Conservation (phyloP, 1,140 invertebrate species). For the Portunus trituberculatus region DNA sequence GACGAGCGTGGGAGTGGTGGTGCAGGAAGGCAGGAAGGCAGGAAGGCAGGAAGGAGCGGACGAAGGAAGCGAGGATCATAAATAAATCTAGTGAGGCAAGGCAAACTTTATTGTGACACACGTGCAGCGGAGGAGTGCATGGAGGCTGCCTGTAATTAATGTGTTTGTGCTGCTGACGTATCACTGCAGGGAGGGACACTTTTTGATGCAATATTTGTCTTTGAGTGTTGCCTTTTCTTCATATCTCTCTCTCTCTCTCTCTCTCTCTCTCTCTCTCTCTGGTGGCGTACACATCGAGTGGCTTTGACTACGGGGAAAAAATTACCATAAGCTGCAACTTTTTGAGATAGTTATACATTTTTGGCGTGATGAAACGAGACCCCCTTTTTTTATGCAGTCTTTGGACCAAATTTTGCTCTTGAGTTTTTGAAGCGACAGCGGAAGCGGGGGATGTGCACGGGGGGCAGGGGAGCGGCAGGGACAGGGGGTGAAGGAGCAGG, state of each 20-base stretch:
- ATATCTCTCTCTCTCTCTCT: slow-evolving; percentile 58
- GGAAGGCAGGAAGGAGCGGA: no score
- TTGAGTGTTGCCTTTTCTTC: background rate
- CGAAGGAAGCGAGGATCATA: no score
- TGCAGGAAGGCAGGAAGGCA: no score
- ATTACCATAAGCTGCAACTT: slow-evolving; percentile 21
- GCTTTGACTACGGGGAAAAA: background rate
- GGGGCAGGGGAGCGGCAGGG: background rate
- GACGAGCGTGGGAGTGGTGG: no score
- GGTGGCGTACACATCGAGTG: background rate
- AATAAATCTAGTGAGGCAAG: background rate
- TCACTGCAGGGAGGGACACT: no score
- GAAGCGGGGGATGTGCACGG: background rate
- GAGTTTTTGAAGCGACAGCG: background rate
- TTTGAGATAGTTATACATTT: slow-evolving; percentile 31
- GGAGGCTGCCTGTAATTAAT: background rate
- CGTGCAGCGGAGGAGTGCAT: background rate
- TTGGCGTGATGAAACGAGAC: slow-evolving; percentile 24
- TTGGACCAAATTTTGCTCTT: background rate
- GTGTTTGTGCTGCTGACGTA: background rate
- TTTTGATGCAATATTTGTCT: no score
- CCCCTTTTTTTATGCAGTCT: background rate
- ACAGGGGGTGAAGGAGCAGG: no score
- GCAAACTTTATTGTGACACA: background rate
- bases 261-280: slow-evolving; percentile 48